A percentile compares a stretch with the other conserved stretches of the same genome.
These are phyloP conservation scores for Takifugu bimaculatus DNA, from an alignment of 2,113 vertebrate genomes.

Conservation along the genomic window DNA sequence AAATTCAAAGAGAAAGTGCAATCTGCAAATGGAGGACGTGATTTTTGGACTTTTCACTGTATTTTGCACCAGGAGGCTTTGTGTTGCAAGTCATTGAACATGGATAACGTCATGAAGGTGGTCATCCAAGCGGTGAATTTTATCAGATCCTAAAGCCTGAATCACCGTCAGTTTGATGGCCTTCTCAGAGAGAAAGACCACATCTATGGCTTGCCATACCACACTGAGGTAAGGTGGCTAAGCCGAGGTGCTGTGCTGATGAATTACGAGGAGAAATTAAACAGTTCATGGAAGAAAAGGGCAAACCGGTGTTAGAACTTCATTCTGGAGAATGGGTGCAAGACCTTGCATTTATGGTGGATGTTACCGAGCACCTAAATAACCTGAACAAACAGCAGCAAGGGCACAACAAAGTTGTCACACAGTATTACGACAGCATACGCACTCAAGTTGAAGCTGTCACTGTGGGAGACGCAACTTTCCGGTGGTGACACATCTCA, in stretches of 20 bases:
- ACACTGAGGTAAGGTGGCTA: slow-evolving; percentile 13
- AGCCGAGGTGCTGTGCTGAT: slow-evolving; percentile 15
- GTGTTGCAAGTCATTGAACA: slow-evolving; percentile 13
- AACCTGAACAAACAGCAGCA: slow-evolving; percentile 5
- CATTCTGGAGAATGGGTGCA: slow-evolving; percentile 8
- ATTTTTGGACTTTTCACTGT: slow-evolving; percentile 12
- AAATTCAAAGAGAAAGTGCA: slow-evolving; percentile 6
- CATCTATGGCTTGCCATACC: not conserved
- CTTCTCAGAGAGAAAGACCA: not conserved
- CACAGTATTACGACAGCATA: slow-evolving; percentile 4
- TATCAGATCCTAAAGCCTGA: not conserved
- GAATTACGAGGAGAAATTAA: slow-evolving; percentile 16
- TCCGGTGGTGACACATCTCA: not conserved
- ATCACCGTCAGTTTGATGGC: slow-evolving; percentile 8
- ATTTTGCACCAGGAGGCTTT: slow-evolving; percentile 12
- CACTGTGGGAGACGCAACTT: slow-evolving; percentile 3
- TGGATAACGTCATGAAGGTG: slow-evolving; percentile 12
- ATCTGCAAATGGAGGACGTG: not conserved
- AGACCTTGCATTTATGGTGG: slow-evolving; percentile 18
- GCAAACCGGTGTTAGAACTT: slow-evolving; percentile 1
- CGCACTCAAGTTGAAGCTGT: slow-evolving; percentile 4
- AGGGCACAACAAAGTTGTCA: slow-evolving; percentile 8
- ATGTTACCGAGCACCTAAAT: slow-evolving; percentile 1
- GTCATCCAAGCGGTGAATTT: slow-evolving; percentile 15
- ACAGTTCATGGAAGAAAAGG: slow-evolving; percentile 28